A percentile compares a stretch with the other conserved stretches of the same genome.
Conservation (phyloP, 2,888 invertebrate species). For the Gibbula magus region DNA sequence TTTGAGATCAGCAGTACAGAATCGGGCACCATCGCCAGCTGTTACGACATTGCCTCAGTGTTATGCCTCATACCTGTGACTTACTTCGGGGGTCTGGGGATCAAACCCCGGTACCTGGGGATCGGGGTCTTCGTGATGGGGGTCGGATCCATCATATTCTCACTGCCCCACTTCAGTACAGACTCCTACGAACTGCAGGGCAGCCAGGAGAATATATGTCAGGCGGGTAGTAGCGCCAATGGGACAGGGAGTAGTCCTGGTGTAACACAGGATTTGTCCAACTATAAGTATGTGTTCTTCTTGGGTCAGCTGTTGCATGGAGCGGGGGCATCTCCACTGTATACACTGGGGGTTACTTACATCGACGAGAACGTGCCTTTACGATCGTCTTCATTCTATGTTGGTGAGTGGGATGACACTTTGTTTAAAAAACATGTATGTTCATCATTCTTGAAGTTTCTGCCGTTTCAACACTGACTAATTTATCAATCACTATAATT, state of each 20-base stretch:
- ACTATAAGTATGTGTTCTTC: slow-evolving; percentile 81
- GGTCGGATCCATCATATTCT: slow-evolving; percentile 83
- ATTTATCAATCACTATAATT: no score
- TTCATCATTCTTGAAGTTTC: no score
- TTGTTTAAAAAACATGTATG: no score
- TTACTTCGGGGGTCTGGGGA: slow-evolving; percentile 83
- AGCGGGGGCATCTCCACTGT: slow-evolving; percentile 89
- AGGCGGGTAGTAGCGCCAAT: slow-evolving; percentile 36
- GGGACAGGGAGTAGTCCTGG: slow-evolving; percentile 33
- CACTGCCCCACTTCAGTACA: slow-evolving; percentile 87
- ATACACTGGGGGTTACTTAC: slow-evolving; percentile 90
- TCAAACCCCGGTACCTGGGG: slow-evolving; percentile 81
- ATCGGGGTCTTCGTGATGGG: slow-evolving; percentile 82
- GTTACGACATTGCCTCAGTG: slow-evolving; percentile 91
- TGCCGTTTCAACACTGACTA: no score
- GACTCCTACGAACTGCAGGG: slow-evolving; percentile 78
- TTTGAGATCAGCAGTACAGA: slow-evolving; percentile 88
- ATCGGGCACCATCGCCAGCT: slow-evolving; percentile 88
- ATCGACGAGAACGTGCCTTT: slow-evolving; percentile 91
- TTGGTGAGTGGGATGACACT: slow-evolving; percentile 87
- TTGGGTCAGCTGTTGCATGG: slow-evolving; percentile 89
- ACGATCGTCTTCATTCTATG: slow-evolving; percentile 89
- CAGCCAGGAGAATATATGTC: slow-evolving; percentile 48
- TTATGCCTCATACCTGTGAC: slow-evolving; percentile 88
- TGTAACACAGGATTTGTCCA: slow-evolving; percentile 47